Evolutionary conservation across 2,888 invertebrate species (phyloP).

Genomic region (Epirrhoe tristata): DNA sequence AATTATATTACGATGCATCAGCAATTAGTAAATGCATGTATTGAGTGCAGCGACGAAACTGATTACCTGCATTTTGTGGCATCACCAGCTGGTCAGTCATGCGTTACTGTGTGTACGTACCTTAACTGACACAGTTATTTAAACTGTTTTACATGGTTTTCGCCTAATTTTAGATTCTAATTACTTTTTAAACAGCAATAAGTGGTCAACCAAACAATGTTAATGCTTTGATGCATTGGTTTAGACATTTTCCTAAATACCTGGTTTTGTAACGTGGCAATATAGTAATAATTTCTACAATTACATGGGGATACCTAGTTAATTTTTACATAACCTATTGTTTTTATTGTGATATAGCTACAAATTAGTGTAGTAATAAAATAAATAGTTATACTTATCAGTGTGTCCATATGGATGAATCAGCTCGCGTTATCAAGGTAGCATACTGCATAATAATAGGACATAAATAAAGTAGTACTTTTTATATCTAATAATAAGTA

Average conservation of each 20-base stretch:
- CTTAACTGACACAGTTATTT: conserved; percentile 37
- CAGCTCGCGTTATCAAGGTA: too few relatives aligned
- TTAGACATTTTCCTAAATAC: neutral
- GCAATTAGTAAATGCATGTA: conserved; percentile 57
- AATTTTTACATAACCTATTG: too few relatives aligned
- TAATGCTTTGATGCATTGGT: neutral
- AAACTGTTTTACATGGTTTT: conserved; percentile 8
- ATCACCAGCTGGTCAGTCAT: conserved; percentile 50
- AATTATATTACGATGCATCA: conserved; percentile 53
- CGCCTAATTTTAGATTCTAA: conserved; percentile 11
- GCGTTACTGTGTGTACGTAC: conserved; percentile 49
- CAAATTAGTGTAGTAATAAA: too few relatives aligned
- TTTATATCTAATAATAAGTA: too few relatives aligned
- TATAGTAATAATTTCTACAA: too few relatives aligned
- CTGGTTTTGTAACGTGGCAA: too few relatives aligned
- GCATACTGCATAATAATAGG: too few relatives aligned
- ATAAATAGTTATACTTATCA: too few relatives aligned
- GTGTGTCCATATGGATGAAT: too few relatives aligned
- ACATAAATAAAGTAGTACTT: too few relatives aligned
- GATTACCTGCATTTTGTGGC: conserved; percentile 52
- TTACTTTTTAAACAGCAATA: conserved; percentile 20
- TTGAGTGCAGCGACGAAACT: conserved; percentile 52
- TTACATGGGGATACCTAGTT: too few relatives aligned
- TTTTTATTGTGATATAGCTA: too few relatives aligned
- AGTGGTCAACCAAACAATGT: conserved; percentile 15